Percentiles rank a stretch among this genome's conserved stretches.
Evolutionary conservation across 2,113 vertebrate genomes (phyloP).

Genomic region (Sinocyclocheilus rhinocerous): DNA sequence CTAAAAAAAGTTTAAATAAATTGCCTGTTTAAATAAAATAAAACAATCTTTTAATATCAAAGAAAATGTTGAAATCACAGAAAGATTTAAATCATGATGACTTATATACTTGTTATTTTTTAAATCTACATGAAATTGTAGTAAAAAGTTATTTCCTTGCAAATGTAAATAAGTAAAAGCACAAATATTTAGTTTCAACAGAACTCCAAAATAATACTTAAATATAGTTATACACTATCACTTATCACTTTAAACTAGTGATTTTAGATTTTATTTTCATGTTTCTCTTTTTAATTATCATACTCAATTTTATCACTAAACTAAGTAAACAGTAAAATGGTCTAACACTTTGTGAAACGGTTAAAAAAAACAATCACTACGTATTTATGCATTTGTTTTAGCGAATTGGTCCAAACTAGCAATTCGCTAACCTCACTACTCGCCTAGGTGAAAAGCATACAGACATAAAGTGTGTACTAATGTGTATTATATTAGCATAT

Average conservation of each 20-base stretch:
- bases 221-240: neutral
- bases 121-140: neutral
- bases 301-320: neutral
- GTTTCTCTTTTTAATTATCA: no score
- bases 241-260: neutral
- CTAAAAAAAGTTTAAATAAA: no score
- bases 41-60: no score
- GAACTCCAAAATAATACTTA: neutral
- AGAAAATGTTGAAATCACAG: no score
- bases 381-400: no score
- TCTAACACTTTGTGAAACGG: no score
- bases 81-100: neutral
- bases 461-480: neutral
- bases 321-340: no score
- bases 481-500: neutral
- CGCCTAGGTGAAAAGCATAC: neutral
- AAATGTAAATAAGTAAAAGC: neutral
- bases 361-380: no score
- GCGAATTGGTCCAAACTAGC: neutral
- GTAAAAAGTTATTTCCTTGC: neutral
- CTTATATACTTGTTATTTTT: neutral
- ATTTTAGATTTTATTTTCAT: neutral
- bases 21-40: no score
- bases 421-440: neutral
- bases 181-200: neutral